A percentile compares a stretch with the other conserved stretches of the same genome.
phyloP scores from a whole-genome alignment of 2,888 invertebrate genomes.

The Scaptomyza parva region DNA sequence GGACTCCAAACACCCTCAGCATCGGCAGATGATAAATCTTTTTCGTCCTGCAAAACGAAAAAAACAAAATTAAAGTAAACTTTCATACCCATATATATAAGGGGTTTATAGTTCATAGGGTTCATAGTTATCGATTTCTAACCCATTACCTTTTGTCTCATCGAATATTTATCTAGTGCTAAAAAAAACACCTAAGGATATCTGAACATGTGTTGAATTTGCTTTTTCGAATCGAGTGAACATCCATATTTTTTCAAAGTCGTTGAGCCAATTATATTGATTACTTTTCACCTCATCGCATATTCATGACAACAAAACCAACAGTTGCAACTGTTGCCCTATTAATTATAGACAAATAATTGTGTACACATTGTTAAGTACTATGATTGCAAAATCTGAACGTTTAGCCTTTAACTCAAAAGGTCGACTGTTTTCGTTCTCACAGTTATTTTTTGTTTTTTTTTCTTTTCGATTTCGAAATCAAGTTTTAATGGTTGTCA shows the following conservation, averaged over 20 bases:
- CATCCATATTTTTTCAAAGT: background rate
- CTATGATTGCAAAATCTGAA: background rate
- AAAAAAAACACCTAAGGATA: background rate
- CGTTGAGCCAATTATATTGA: constrained; percentile 7
- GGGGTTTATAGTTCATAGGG: no score
- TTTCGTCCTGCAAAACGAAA: constrained; percentile 88
- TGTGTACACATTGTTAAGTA: background rate
- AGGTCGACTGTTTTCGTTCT: background rate
- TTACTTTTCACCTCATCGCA: background rate
- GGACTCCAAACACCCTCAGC: constrained; percentile 99
- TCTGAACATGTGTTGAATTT: background rate
- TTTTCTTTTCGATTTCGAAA: no score
- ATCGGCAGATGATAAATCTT: constrained; percentile 97
- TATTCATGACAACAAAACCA: constrained; percentile 6
- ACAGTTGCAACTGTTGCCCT: background rate
- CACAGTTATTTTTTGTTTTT: background rate
- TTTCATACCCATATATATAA: background rate
- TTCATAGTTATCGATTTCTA: background rate
- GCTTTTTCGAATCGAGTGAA: background rate
- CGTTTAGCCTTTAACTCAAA: background rate
- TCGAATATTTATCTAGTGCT: background rate
- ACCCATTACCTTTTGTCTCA: background rate
- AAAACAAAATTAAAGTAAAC: background rate
- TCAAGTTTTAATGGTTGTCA: background rate
- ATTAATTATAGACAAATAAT: background rate